Evolutionary conservation across 2,888 invertebrate species (phyloP).

Genomic region (Proisotoma minuta): DNA sequence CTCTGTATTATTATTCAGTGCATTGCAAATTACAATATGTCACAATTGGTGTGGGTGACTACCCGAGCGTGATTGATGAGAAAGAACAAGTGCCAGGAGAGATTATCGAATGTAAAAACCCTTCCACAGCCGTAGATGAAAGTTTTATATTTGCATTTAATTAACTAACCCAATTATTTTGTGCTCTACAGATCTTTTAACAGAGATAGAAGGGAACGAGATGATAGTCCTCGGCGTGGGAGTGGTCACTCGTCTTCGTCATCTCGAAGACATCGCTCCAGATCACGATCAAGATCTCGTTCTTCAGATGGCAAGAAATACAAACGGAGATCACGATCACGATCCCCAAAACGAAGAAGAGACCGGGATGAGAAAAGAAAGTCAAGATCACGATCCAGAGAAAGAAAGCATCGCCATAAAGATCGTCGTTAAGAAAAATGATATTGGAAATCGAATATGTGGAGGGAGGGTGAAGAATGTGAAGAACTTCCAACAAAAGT

Average conservation of each 20-base stretch:
- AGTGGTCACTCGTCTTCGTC: background rate
- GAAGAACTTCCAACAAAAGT: no score
- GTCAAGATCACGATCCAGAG: slow-evolving; percentile 31
- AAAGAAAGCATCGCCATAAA: slow-evolving; percentile 19
- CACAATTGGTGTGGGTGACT: background rate
- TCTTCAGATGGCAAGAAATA: slow-evolving; percentile 17
- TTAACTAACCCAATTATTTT: background rate
- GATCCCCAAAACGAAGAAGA: slow-evolving; percentile 47
- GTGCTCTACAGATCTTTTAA: background rate
- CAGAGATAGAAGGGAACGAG: slow-evolving; percentile 20
- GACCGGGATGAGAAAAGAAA: slow-evolving; percentile 37
- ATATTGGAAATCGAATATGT: no score
- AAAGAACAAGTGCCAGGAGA: background rate
- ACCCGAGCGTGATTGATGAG: background rate
- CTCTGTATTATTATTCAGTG: background rate
- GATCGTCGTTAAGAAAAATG: background rate
- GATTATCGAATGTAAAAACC: background rate
- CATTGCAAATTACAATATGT: background rate
- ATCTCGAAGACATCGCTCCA: slow-evolving; percentile 16
- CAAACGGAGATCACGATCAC: slow-evolving; percentile 41
- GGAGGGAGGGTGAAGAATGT: no score
- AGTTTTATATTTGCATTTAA: background rate
- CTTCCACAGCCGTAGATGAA: background rate
- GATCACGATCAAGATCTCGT: slow-evolving; percentile 44
- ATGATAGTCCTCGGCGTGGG: slow-evolving; percentile 28